phyloP scores from a whole-genome alignment of 2,888 invertebrate genomes.

The Drosophila acutilabella region DNA sequence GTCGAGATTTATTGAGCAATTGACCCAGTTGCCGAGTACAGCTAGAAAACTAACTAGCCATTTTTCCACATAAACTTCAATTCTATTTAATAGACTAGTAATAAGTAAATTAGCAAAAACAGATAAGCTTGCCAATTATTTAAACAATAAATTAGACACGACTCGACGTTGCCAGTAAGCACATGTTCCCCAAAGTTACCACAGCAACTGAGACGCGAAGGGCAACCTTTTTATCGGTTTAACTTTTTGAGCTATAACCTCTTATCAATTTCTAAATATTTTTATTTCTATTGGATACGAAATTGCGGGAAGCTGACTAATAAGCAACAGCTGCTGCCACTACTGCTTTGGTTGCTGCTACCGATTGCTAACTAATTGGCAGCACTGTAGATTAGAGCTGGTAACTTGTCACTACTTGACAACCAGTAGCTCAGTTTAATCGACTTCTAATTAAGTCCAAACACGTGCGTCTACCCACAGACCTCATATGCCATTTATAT shows the following conservation, averaged over 20 bases:
- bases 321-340: conserved; percentile 15
- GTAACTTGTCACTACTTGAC: conserved; percentile 34
- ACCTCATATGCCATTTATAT: conserved; percentile 34
- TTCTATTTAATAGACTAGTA: conserved; percentile 9
- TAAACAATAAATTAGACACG: conserved; percentile 15
- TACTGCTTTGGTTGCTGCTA: not conserved
- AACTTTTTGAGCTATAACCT: conserved; percentile 2
- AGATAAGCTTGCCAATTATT: conserved; percentile 24
- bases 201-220: not conserved
- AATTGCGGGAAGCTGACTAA: conserved; percentile 28
- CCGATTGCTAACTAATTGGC: conserved; percentile 27
- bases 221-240: conserved; percentile 24
- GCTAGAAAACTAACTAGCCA: not conserved
- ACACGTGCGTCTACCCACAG: conserved; percentile 47
- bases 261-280: conserved; percentile 62
- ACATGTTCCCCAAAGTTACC: conserved; percentile 3
- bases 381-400: conserved; percentile 18
- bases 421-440: conserved; percentile 43
- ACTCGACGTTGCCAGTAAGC: not conserved
- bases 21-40: conserved; percentile 11
- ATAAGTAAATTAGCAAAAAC: conserved; percentile 12
- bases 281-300: conserved; percentile 60
- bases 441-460: conserved; percentile 37
- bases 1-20: conserved; percentile 25
- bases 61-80: not conserved